phyloP scores from a whole-genome alignment of 2,797 vertebrate genomes.

The Melanotaenia nigrans region DNA sequence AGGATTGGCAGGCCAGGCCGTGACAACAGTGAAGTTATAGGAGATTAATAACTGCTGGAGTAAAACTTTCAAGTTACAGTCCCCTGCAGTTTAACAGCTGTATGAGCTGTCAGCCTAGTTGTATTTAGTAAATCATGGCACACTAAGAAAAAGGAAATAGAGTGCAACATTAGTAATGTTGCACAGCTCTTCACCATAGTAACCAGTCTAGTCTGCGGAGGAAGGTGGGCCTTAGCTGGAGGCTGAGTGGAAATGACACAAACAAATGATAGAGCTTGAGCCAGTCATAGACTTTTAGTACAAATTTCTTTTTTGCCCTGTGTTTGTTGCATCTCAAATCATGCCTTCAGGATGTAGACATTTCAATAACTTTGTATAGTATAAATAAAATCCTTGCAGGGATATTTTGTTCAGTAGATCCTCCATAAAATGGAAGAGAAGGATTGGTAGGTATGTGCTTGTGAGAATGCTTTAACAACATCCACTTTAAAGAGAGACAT shows the following conservation, averaged over 20 bases:
- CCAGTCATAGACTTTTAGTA: constrained; percentile 14
- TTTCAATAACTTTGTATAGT: constrained; percentile 16
- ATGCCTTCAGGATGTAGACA: constrained; percentile 17
- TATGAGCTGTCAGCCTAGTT: neutral
- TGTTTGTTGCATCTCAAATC: constrained; percentile 45
- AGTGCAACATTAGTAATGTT: constrained; percentile 3
- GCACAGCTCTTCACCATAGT: constrained; percentile 42
- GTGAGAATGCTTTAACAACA: neutral
- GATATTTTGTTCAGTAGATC: neutral
- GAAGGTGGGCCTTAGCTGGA: constrained; percentile 46
- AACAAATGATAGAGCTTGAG: constrained; percentile 41
- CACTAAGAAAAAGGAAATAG: constrained; percentile 15
- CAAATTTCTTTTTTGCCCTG: constrained; percentile 35
- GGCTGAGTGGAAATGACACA: constrained; percentile 51
- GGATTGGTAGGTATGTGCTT: neutral
- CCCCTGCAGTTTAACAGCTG: neutral
- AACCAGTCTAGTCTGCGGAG: constrained; percentile 39
- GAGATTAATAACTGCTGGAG: no score
- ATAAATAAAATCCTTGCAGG: constrained; percentile 23
- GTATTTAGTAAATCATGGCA: constrained; percentile 1
- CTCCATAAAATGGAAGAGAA: neutral
- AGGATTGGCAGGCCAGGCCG: no score
- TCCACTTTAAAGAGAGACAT: neutral
- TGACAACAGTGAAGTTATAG: no score
- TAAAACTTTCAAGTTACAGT: neutral